These are phyloP conservation scores for Lucinisca nassula DNA, from an alignment of 2,888 invertebrate genomes.

Conservation along the genomic window DNA sequence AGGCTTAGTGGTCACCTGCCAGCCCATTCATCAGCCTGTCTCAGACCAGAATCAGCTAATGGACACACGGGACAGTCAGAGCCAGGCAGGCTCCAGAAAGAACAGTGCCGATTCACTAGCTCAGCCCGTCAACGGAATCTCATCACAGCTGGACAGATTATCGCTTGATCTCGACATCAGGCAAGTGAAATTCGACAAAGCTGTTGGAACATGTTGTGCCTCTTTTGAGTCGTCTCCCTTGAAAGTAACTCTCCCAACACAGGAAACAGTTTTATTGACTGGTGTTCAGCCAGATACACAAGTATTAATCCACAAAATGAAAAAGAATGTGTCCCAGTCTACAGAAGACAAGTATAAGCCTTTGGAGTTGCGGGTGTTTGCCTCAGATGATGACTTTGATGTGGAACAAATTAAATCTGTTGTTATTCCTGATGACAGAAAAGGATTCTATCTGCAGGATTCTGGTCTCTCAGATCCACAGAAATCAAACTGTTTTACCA, in stretches of 20 bases:
- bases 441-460: slow-evolving; percentile 12
- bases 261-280: slow-evolving; percentile 79
- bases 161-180: slow-evolving; percentile 71
- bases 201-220: slow-evolving; percentile 77
- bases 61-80: not conserved
- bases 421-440: slow-evolving; percentile 8
- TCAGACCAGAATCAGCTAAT: slow-evolving; percentile 53
- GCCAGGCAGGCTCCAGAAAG: slow-evolving; percentile 1
- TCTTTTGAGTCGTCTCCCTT: slow-evolving; percentile 74
- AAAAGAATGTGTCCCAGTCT: slow-evolving; percentile 35
- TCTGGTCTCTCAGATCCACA: slow-evolving; percentile 1
- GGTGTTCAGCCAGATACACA: slow-evolving; percentile 78
- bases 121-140: slow-evolving; percentile 8
- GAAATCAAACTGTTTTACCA: slow-evolving; percentile 53
- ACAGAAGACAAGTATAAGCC: slow-evolving; percentile 56
- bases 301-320: slow-evolving; percentile 76
- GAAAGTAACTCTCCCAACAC: slow-evolving; percentile 80
- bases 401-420: slow-evolving; percentile 51
- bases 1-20: slow-evolving; percentile 79
- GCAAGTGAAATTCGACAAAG: slow-evolving; percentile 78
- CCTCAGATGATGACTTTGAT: slow-evolving; percentile 47
- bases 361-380: slow-evolving; percentile 55
- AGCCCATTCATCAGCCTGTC: slow-evolving; percentile 70
- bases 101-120: not conserved
- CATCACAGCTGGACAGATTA: slow-evolving; percentile 27